Evolutionary conservation across 1,140 invertebrate genomes (phyloP).

Genomic region (Belonocnema kinseyi): DNA sequence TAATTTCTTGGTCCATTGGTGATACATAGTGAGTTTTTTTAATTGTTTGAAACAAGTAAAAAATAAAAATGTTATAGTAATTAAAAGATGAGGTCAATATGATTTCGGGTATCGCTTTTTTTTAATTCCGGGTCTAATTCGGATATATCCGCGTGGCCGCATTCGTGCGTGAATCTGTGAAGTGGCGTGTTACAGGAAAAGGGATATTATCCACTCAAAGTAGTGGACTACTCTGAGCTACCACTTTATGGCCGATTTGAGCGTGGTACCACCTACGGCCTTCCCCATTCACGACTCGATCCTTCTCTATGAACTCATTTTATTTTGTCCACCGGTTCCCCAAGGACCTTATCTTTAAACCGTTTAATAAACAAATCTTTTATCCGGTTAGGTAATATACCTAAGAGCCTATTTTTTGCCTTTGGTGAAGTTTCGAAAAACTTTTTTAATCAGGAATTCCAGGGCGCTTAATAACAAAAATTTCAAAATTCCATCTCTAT

Average conservation of each 20-base stretch:
- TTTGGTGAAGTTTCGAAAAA: no score
- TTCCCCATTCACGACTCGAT: conserved; percentile 53
- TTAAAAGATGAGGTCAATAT: neutral
- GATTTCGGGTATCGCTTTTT: neutral
- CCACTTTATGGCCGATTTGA: conserved; percentile 66
- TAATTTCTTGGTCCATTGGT: no score
- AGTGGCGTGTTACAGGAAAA: conserved; percentile 67
- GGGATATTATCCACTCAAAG: conserved; percentile 69
- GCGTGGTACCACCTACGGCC: conserved; percentile 56
- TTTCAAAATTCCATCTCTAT: no score
- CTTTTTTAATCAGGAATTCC: no score
- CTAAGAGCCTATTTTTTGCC: no score
- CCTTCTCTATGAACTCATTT: conserved; percentile 27
- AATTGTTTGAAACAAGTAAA: no score
- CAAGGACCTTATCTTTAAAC: neutral
- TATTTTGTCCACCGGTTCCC: neutral
- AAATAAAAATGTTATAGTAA: neutral
- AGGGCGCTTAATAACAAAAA: no score
- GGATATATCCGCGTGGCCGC: conserved; percentile 40
- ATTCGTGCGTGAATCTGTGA: conserved; percentile 49
- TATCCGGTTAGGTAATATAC: no score
- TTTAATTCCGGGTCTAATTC: conserved; percentile 21
- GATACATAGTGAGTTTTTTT: no score
- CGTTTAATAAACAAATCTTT: no score
- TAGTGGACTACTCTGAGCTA: conserved; percentile 49